A percentile compares a stretch with the other conserved stretches of the same genome.
phyloP scores from a whole-genome alignment of 2,797 vertebrate genomes.

The Manis pentadactyla region DNA sequence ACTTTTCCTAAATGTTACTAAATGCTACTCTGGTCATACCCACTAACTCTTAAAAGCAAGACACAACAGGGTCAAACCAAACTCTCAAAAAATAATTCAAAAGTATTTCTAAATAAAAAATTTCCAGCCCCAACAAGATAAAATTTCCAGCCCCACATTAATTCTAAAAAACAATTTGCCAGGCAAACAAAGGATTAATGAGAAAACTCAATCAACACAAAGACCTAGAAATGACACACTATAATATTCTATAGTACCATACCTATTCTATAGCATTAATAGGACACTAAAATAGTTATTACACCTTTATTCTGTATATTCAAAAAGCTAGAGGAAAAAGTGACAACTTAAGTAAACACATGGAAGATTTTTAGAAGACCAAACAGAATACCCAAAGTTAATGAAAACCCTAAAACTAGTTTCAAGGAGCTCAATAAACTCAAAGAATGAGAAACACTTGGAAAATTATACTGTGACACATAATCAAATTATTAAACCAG shows the following conservation, averaged over 20 bases:
- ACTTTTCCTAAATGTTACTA: not conserved
- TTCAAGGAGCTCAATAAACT: not conserved
- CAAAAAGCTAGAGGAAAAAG: not conserved
- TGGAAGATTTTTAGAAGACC: not conserved
- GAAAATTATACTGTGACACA: not conserved
- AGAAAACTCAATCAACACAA: not conserved
- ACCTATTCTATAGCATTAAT: not conserved
- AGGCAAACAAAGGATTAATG: not conserved
- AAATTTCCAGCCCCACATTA: not conserved
- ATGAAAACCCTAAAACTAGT: constrained; percentile 16
- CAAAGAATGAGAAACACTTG: not conserved
- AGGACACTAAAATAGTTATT: not conserved
- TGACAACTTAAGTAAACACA: not conserved
- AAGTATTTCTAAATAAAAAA: not conserved
- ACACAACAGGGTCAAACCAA: not conserved
- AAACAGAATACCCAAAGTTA: not conserved
- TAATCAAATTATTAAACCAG: not conserved
- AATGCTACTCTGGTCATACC: not conserved
- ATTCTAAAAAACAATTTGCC: not conserved
- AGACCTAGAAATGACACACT: not conserved
- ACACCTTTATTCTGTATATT: not conserved
- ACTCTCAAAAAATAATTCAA: not conserved
- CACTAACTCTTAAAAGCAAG: not conserved
- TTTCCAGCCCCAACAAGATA: not conserved
- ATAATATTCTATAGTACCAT: no score